Evolutionary conservation across 2,113 vertebrate genomes (phyloP).

Genomic region (Tachysurus fulvidraco): DNA sequence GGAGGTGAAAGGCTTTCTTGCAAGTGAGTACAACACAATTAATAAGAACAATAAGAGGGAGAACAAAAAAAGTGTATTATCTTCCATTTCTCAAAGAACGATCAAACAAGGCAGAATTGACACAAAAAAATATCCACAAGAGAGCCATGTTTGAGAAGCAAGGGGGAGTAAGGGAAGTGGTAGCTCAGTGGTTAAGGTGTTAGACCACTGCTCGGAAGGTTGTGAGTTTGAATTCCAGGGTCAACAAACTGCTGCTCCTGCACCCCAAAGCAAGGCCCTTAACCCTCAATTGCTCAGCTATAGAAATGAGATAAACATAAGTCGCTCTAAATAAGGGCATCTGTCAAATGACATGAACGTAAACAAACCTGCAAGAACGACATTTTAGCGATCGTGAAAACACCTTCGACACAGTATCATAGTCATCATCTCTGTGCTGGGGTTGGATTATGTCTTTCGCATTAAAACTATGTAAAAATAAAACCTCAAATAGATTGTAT

Average conservation of each 20-base stretch:
- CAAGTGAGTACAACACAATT: background rate
- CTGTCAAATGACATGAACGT: no score
- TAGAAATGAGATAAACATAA: no score
- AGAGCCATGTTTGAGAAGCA: background rate
- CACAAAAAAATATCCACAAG: background rate
- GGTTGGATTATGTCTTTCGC: background rate
- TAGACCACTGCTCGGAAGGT: no score
- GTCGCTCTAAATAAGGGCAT: no score
- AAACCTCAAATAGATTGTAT: background rate
- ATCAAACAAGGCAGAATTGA: background rate
- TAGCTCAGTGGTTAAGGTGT: no score
- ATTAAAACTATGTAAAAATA: background rate
- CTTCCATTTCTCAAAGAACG: background rate
- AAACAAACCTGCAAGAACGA: background rate
- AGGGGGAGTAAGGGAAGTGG: background rate
- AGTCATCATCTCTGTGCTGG: background rate
- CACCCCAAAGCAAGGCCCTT: no score
- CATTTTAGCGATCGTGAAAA: background rate
- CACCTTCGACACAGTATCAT: background rate
- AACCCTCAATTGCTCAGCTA: no score
- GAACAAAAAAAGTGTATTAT: background rate
- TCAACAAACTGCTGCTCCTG: no score
- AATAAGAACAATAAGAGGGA: background rate
- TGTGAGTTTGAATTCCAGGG: no score
- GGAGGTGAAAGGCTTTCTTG: background rate